Conservation (phyloP, 2,888 invertebrate species). For the Pemphredon lugubris region DNA sequence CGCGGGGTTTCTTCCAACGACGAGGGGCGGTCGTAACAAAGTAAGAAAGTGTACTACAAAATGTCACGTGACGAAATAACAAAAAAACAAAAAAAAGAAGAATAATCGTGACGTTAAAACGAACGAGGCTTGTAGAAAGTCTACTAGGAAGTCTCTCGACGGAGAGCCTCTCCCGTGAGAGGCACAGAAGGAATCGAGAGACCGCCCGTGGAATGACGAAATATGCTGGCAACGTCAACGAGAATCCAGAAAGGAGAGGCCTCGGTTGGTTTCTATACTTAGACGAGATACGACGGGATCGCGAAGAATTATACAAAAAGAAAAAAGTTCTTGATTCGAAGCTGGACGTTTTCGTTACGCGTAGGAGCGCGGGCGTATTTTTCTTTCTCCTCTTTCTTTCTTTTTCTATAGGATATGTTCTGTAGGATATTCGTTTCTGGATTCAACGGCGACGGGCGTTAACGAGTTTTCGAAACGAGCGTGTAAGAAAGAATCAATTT, state of each 20-base stretch:
- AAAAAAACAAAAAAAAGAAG: too few relatives aligned
- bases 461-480: conserved; percentile 17
- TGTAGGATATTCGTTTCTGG: conserved; percentile 1
- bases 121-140: conserved; percentile 46
- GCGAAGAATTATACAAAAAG: conserved; percentile 19
- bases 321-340: too few relatives aligned
- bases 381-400: too few relatives aligned
- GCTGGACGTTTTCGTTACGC: too few relatives aligned
- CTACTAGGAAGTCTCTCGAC: conserved; percentile 16
- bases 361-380: too few relatives aligned
- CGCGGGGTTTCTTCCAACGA: conserved; percentile 45
- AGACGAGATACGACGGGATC: conserved; percentile 37
- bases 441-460: conserved; percentile 25
- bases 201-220: conserved; percentile 49
- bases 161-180: background rate
- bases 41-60: conserved; percentile 61
- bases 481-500: conserved; percentile 17
- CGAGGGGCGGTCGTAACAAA: conserved; percentile 59
- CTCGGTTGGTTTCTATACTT: conserved; percentile 44
- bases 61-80: conserved; percentile 34
- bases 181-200: conserved; percentile 17
- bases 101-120: conserved; percentile 36
- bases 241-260: conserved; percentile 10
- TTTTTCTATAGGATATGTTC: too few relatives aligned
- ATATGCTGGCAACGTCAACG: conserved; percentile 23